Evolutionary conservation across 2,113 vertebrate genomes (phyloP), one percentile per base, ranked within the genome.

Genomic region (Podiceps cristatus): DNA sequence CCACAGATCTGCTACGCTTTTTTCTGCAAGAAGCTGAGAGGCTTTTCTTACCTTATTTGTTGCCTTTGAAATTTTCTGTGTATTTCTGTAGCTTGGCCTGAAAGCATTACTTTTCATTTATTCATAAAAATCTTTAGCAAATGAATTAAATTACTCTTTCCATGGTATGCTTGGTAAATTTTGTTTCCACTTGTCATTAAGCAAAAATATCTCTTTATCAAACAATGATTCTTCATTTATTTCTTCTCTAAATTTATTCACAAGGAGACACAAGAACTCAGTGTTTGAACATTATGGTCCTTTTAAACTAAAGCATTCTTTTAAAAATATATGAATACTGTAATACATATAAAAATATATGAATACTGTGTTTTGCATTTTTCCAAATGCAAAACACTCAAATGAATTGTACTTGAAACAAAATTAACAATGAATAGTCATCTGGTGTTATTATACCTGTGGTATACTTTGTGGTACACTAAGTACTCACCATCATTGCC

Each of bases 401-500:
- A 31, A 90, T 37, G 27, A 63, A 86, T 28, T 53, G 28, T 13
- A 63, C 5, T 50, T 49, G 11, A 93, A 93, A 60, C 3, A 76
- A 63, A 84, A 86, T 17, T 29, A 85, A 45, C 28, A 82, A 7
- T 12, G 5, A 74, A 40, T 4, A 66, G 29, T 50, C 3, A 52
- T 49, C 83, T 40, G 60, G 20, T 40, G 17, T 49, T 45, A 5
- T 29, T 49, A 33, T 5, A 68, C 8, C 13, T 63, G 47, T 47
- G 33, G 42, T 1, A 82, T 10, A 14, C 22, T 25, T 24, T 9
- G 40, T 1, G 25, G n/a, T 16, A 20, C 56, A 15, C 44, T 10
- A n/a, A 53, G 2, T 13, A 96, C 98, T 90, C 98, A 99, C 99
- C 99, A 99, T 99, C 98, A 99, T 99, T 95, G 99, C 99, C 96